These are phyloP conservation scores for Asteroscopus sphinx DNA, from an alignment of 2,888 invertebrate species.

Conservation along the genomic window DNA sequence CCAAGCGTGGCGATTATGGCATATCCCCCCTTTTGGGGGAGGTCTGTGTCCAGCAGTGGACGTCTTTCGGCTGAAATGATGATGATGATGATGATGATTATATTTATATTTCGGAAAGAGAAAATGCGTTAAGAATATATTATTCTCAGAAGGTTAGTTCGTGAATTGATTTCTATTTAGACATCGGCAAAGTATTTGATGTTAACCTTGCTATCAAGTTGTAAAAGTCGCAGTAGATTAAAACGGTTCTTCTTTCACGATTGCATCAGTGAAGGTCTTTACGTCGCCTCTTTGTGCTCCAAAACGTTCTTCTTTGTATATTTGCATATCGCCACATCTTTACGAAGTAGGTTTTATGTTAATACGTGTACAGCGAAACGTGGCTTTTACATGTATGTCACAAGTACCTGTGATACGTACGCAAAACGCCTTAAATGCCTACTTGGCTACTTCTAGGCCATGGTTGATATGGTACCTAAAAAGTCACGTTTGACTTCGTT, in stretches of 20 bases:
- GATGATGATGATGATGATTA: too few species aligned
- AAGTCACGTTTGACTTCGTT: slow-evolving; percentile 4
- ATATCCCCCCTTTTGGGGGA: too few species aligned
- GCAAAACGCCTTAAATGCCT: slow-evolving; percentile 35
- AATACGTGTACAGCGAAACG: slow-evolving; percentile 29
- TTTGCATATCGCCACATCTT: slow-evolving; percentile 43
- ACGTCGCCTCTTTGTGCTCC: slow-evolving; percentile 2
- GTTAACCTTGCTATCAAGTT: slow-evolving; percentile 36
- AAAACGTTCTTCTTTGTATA: slow-evolving; percentile 19
- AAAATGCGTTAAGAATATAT: background rate
- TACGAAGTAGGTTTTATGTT: slow-evolving; percentile 36
- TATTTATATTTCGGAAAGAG: too few species aligned
- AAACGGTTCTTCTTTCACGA: slow-evolving; percentile 26
- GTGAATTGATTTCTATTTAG: slow-evolving; percentile 4
- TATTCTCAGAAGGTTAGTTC: slow-evolving; percentile 1
- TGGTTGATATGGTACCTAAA: slow-evolving; percentile 5
- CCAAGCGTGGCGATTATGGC: too few species aligned
- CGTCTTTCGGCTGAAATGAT: too few species aligned
- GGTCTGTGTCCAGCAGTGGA: too few species aligned
- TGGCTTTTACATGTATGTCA: slow-evolving; percentile 36
- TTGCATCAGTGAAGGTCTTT: slow-evolving; percentile 33
- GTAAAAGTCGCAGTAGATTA: slow-evolving; percentile 35
- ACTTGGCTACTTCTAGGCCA: slow-evolving; percentile 12
- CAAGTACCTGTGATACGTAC: slow-evolving; percentile 19
- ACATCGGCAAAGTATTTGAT: slow-evolving; percentile 25